Base-by-base conservation (phyloP, 1,140 invertebrate species). In the Trichonephila clavipes region DNA sequence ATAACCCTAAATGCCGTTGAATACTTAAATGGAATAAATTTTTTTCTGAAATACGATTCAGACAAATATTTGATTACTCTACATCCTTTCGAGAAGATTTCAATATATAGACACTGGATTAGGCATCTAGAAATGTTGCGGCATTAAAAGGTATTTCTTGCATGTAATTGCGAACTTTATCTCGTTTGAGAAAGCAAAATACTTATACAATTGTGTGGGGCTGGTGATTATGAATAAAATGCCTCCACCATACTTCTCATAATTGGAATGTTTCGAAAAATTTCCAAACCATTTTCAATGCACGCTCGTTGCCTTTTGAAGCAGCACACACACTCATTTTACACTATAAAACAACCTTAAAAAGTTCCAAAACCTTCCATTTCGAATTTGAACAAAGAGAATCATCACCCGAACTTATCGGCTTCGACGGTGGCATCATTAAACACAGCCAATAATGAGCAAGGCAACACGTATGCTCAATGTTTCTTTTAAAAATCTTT, bases 321-420 rank as follows among this genome's bases (percentile, higher is more conserved):
- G 28, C 69, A 72, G 69, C 69, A 28, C 28, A 28, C 28, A 28
- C 28, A 4, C 24, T 72, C 69, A 72, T 72, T 28, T 72, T 34
- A 12, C 28, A 1, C 12, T 51, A 34, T 34, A 72, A 72, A 72
- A 72, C 28, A 72, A 72, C 28, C 28, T 72, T 72, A 72, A 72
- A 72, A 72, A 28, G 10, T 28, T 14, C 69, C 66, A 21, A n/a
- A n/a, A 28, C 21, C 69, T 34, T 34, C 51, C 51, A 72, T 72
- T 72, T 72, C 69, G 69, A 24, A 24, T 72, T 72, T 72, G 69
- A 72, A 72, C 69, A 72, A 72, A 72, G 69, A 72, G 69, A 72
- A 72, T 72, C 34, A 40, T 40, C 69, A 72, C 28, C 5, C 69
- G 69, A 72, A 72, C 69, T 72, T 72, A 14, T 24, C 1, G 24